Evolutionary conservation across 1,140 invertebrate genomes (phyloP), one percentile per base, ranked within the genome.

Genomic region (Drosophila guanche): DNA sequence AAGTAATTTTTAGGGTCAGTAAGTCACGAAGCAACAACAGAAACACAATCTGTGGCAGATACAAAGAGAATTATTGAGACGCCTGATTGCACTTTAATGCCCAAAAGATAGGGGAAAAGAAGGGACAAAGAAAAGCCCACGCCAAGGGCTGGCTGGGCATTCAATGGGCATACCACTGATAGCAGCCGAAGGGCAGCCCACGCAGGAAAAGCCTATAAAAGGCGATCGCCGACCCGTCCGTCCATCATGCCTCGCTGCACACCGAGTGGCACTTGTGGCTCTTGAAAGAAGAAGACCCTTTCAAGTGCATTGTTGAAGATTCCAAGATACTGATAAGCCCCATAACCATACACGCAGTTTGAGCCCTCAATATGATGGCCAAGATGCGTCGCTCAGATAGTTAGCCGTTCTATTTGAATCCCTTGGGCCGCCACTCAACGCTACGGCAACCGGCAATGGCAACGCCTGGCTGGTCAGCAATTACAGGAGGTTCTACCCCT

Each of bases 1-100:
- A 88, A 67, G 68, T 76, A 77, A 85, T 79, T 84, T 84, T 72
- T 79, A 84, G 69, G 70, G 54, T 46, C 22, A 41, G 45, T 57
- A 73, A 73, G 46, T 56, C 52, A 57, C 23, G 16, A 8, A 52
- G 43, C 27, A 51, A 41, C 63, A n/a, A 46, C 56, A 51, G 25
- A 16, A 33, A 33, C 37, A 45, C 40, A 65, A 47, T 56, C 55
- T 65, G 55, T 20, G 37, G 20, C 52, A 50, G 43, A 51, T 41
- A 75, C 37, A 61, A 50, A 75, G 56, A 57, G 43, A 41, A 51
- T 55, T 57, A 50, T 65, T 52, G 42, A 62, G 45, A 27, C 69
- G 59, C 78, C 61, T 74, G 75, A 77, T 77, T 77, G 56, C 37
- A 43, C 41, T 66, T 77, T 60, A 59, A 68, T 62, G 52, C 77